Conservation (phyloP, 2,113 vertebrate genomes). For the Pipa parva region DNA sequence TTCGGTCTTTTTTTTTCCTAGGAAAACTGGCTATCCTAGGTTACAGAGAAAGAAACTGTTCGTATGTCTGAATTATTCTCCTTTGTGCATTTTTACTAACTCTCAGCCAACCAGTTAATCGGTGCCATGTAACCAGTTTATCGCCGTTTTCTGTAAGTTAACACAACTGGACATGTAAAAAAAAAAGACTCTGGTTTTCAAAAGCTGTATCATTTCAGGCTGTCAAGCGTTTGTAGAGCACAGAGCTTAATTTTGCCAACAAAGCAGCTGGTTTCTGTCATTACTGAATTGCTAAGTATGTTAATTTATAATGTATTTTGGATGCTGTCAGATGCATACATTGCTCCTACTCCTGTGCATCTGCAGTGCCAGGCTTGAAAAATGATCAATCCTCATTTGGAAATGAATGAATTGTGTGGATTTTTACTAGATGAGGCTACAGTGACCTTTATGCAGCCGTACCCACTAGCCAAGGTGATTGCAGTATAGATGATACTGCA, state of each 20-base stretch:
- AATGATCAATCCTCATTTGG: not conserved
- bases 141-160: not conserved
- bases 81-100: not conserved
- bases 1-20: constrained; percentile 21
- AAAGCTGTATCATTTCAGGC: not conserved
- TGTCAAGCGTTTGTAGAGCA: not conserved
- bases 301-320: not conserved
- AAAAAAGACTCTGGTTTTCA: not conserved
- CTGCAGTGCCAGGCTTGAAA: not conserved
- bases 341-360: not conserved
- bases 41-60: not conserved
- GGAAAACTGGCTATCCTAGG: not conserved
- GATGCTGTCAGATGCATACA: not conserved
- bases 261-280: not conserved
- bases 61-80: not conserved
- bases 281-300: not conserved
- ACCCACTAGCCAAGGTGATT: no score
- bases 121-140: constrained; percentile 6
- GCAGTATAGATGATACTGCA: no score
- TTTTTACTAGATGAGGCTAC: not conserved
- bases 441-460: no score
- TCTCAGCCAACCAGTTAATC: not conserved
- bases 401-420: not conserved
- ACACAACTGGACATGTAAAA: not conserved
- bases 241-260: not conserved